phyloP scores from a whole-genome alignment of 2,888 invertebrate species.

The Cylloceria caligata region DNA sequence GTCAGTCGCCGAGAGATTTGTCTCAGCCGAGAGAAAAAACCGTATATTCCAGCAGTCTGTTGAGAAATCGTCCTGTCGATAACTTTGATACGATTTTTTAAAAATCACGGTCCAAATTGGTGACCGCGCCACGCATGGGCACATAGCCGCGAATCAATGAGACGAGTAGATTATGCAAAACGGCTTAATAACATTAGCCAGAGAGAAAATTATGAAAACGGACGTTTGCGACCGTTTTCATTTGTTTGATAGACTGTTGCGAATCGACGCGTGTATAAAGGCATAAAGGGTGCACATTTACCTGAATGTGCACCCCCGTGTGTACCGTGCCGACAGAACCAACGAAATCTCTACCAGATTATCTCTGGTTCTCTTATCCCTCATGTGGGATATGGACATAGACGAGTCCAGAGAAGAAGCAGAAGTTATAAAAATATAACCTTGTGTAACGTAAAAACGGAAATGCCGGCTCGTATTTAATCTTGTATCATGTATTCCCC shows the following conservation, averaged over 20 bases:
- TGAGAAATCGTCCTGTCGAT: constrained; percentile 57
- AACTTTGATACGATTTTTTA: constrained; percentile 68
- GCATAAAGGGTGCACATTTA: constrained; percentile 28
- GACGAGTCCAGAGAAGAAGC: constrained; percentile 49
- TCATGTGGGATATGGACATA: constrained; percentile 38
- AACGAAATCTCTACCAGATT: constrained; percentile 55
- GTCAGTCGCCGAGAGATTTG: constrained; percentile 20
- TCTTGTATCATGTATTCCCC: constrained; percentile 13
- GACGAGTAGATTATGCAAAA: constrained; percentile 23
- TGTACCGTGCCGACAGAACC: constrained; percentile 24
- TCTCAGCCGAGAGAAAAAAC: constrained; percentile 46
- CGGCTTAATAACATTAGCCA: constrained; percentile 1
- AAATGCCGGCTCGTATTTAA: constrained; percentile 58
- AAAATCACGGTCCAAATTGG: constrained; percentile 51
- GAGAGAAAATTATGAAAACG: constrained; percentile 22
- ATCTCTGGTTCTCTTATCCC: constrained; percentile 44
- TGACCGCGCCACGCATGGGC: constrained; percentile 18
- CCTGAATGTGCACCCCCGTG: constrained; percentile 27
- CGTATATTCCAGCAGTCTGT: constrained; percentile 62
- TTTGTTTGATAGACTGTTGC: constrained; percentile 62
- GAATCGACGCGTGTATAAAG: constrained; percentile 55
- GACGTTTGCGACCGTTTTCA: constrained; percentile 31
- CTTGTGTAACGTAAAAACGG: constrained; percentile 66
- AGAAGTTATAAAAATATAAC: constrained; percentile 65
- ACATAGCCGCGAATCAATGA: constrained; percentile 13